Conservation (phyloP, 2,113 vertebrate species). For the Pseudopodoces humilis region DNA sequence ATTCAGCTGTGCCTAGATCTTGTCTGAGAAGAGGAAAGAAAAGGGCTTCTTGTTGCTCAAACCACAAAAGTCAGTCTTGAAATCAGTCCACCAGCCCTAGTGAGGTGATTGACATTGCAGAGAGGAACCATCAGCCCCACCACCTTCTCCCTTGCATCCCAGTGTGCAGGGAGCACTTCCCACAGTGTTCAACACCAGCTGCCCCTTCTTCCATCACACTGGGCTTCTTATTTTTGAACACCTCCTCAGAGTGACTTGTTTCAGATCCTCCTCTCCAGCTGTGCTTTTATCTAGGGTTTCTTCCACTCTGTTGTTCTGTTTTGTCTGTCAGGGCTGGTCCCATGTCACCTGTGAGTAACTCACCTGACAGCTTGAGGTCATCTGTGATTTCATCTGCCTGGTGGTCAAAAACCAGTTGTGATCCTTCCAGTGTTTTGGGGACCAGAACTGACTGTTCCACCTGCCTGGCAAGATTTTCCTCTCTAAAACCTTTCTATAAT, state of each 20-base stretch:
- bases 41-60: not conserved
- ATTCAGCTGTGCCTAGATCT: not conserved
- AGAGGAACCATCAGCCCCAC: not conserved
- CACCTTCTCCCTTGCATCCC: not conserved
- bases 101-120: rapidly evolving
- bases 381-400: not conserved
- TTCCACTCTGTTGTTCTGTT: rapidly evolving
- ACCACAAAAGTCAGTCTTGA: not conserved
- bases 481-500: not conserved
- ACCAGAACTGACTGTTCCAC: not conserved
- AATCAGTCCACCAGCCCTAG: not conserved
- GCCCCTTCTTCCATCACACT: not conserved
- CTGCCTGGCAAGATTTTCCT: not conserved
- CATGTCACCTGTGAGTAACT: not conserved
- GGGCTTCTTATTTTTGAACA: not conserved
- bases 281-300: not conserved
- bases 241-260: not conserved
- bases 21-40: not conserved
- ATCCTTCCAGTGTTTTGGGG: not conserved
- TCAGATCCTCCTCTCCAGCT: not conserved
- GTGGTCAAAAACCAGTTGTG: not conserved
- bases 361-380: not conserved
- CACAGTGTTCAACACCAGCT: not conserved
- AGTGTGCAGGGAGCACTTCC: not conserved
- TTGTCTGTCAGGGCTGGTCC: not conserved